Evolutionary conservation across 2,797 vertebrate genomes (phyloP).

Genomic region (Amblyraja radiata): DNA sequence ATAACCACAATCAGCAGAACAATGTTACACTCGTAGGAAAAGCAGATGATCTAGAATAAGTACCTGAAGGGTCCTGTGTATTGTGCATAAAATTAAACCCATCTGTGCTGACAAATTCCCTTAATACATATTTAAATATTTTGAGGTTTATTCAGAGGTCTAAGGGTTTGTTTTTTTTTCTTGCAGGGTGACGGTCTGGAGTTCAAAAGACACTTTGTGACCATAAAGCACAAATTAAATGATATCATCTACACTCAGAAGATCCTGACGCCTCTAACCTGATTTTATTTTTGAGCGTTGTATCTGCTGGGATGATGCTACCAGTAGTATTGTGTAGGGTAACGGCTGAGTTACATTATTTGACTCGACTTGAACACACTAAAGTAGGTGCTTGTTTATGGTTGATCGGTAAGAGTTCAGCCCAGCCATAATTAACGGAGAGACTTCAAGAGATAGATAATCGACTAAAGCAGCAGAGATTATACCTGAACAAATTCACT

Average conservation of each 20-base stretch:
- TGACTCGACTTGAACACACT: background rate
- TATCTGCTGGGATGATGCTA: background rate
- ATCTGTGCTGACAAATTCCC: background rate
- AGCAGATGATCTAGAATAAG: background rate
- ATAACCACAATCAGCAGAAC: background rate
- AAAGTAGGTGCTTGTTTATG: background rate
- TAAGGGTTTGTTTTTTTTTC: constrained; percentile 9
- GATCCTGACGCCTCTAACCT: constrained; percentile 64
- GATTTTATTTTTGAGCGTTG: constrained; percentile 43
- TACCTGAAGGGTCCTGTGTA: background rate
- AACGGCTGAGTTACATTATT: background rate
- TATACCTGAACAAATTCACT: background rate
- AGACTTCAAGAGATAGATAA: background rate
- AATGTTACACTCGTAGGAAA: background rate
- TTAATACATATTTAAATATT: background rate
- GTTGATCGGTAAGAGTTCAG: background rate
- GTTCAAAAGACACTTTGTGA: constrained; percentile 90
- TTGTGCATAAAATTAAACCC: background rate
- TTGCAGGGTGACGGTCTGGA: constrained; percentile 87
- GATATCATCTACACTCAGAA: constrained; percentile 82
- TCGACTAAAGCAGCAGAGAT: background rate
- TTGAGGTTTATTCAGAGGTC: background rate
- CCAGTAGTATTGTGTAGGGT: background rate
- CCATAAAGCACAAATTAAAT: constrained; percentile 79
- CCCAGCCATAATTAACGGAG: background rate